Base-by-base conservation (phyloP, 1,140 invertebrate genomes). In the Diachasma alloeum region DNA sequence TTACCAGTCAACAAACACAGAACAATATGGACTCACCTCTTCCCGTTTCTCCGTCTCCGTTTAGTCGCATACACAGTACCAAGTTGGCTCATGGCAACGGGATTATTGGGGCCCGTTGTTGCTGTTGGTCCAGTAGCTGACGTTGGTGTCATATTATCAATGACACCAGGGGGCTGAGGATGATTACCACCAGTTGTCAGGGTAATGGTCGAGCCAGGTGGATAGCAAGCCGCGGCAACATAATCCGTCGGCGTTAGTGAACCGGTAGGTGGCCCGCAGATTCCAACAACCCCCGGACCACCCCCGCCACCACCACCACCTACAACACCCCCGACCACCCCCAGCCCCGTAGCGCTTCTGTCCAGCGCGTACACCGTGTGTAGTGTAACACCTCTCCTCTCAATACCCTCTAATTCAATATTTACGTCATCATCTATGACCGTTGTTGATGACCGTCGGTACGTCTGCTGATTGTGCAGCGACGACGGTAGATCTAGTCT, bases 1-100 rank as follows among this genome's bases (percentile, higher is more conserved):
- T 31, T 31, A 31, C 2, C 31, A 31, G 6, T 31, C 31, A 31
- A 31, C 31, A 31, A 3, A 31, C 31, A 2, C 6, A 31, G 31
- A 31, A 31, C 31, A 42, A 42, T 42, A 42, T 10, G 24, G 11
- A 83, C 91, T 91, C 90, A 98, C 97, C 96, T 98, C 92, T 98
- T 98, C 80, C 96, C 97, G 89, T 97, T 98, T 82, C 97, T 91
- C 84, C 97, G 91, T 86, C 97, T 91, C 83, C 97, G 90, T 88
- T 98, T 98, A 74, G 97, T 98, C 75, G 97, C 97, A 88, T 98
- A 98, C 83, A 98, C 97, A 81, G 97, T 98, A 77, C 96, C 96
- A 80, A 97, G 92, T 84, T 97, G 96, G 90, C 95, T 97, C 91
- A 96, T 94, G 79, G 89, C 89, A 74, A 90, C 86, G 79, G 89